Base-by-base conservation (phyloP, 37 sponge, comb jelly and placozoan species). In the Beroe ovata region DNA sequence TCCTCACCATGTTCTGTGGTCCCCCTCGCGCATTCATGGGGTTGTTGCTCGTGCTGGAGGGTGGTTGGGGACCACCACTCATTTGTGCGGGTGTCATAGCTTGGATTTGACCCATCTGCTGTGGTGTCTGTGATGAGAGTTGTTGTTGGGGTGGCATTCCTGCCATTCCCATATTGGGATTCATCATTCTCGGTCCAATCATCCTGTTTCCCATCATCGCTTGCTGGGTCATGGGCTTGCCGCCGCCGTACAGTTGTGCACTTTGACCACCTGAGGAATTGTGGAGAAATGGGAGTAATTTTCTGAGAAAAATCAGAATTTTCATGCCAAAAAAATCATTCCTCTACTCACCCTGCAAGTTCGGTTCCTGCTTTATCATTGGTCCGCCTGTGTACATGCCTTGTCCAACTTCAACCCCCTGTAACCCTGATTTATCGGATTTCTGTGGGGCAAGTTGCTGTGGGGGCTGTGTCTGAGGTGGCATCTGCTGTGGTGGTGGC, bases 221-320 rank as follows among this genome's bases (percentile, higher is more conserved):
- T 35, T 77, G 84, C 20, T 77, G 84, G 28, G 84, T 20, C 25
- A 77, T 77, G 84, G 84, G 47, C 54, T 77, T 77, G 47, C 84
- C 42, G 14, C 54, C 54, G 11, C 54, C 4, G 84, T 77, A 77
- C 47, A 77, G 39, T 19, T 39, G 84, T 18, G 19, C 20, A 4
- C 71, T 26, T 62, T 62, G 63, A 16, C 23, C 63, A 20, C 63
- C 63, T 62, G 63, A 3, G 63, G 63, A 62, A 18, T 18, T 58
- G 59, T 11, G 18, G 59, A 58, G 59, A 58, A 18, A 58, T 58
- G 59, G 11, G 59, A 18, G 59, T 58, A 11, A 58, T 11, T n/a
- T n/a, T n/a, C n/a, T 11, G 18, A 58, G 59, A 18, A 18, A 58
- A 18, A 58, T 58, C 59, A 18, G 59, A 19, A 58, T 11, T 58